Evolutionary conservation across 2,888 invertebrate genomes (phyloP).

Genomic region (Mechanitis messenoides): DNA sequence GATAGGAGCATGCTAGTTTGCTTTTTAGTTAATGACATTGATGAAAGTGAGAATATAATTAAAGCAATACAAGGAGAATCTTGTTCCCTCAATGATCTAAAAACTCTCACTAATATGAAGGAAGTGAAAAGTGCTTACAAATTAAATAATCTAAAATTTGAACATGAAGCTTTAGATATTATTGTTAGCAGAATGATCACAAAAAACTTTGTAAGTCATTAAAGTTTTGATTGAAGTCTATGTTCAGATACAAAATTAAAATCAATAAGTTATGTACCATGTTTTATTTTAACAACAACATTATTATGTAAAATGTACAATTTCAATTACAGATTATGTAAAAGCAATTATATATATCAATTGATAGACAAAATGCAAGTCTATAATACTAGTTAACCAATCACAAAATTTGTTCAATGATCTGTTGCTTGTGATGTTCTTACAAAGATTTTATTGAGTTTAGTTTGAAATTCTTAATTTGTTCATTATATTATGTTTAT

Average conservation of each 20-base stretch:
- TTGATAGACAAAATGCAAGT: constrained; percentile 49
- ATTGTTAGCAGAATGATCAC: constrained; percentile 81
- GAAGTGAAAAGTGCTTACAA: constrained; percentile 78
- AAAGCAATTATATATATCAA: constrained; percentile 56
- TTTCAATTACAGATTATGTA: constrained; percentile 63
- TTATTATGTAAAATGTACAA: constrained; percentile 71
- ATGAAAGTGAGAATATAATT: constrained; percentile 52
- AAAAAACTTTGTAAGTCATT: constrained; percentile 71
- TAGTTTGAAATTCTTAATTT: constrained; percentile 12
- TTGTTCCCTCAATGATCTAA: constrained; percentile 65
- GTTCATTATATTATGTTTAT: constrained; percentile 15
- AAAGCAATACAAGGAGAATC: constrained; percentile 73
- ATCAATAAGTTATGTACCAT: constrained; percentile 34
- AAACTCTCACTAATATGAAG: constrained; percentile 61
- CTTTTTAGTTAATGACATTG: constrained; percentile 44
- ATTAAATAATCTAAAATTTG: constrained; percentile 69
- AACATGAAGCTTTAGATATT: constrained; percentile 68
- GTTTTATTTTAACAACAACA: constrained; percentile 73
- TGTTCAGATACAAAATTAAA: constrained; percentile 12
- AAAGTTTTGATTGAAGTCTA: constrained; percentile 7
- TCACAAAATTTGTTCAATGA: constrained; percentile 34
- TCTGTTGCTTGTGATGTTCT: background rate
- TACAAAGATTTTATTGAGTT: constrained; percentile 6
- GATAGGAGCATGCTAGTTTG: constrained; percentile 51
- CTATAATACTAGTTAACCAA: constrained; percentile 22